A percentile compares a stretch with the other conserved stretches of the same genome.
Conservation (phyloP, 2,797 vertebrate species). For the Hydrocynus forskahlii region DNA sequence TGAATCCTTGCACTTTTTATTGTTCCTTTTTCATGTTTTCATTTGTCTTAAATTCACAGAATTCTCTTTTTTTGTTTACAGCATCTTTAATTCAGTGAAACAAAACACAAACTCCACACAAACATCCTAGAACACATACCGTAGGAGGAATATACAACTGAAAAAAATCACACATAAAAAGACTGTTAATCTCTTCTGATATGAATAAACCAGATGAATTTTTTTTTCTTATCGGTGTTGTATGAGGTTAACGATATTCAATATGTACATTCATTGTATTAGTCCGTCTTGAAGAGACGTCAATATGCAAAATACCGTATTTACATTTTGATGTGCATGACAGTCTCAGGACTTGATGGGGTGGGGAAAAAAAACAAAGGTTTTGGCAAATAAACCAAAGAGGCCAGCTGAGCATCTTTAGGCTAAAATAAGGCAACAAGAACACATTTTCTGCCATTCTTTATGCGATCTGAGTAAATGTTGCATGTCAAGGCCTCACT, state of each 20-base stretch:
- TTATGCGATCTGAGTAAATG: background rate
- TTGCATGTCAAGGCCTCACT: background rate
- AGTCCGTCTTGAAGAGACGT: conserved; percentile 65
- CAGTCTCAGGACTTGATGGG: conserved; percentile 50
- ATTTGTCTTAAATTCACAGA: conserved; percentile 69
- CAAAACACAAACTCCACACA: conserved; percentile 75
- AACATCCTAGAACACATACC: conserved; percentile 71
- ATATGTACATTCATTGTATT: conserved; percentile 74
- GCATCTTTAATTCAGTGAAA: conserved; percentile 74
- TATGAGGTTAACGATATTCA: conserved; percentile 56
- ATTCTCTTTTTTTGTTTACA: conserved; percentile 60
- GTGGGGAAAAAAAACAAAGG: background rate
- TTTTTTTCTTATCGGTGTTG: conserved; percentile 51
- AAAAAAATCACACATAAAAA: conserved; percentile 58
- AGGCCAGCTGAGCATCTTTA: conserved; percentile 54
- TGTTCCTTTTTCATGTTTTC: conserved; percentile 70
- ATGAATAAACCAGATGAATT: conserved; percentile 61
- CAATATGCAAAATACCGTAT: conserved; percentile 61
- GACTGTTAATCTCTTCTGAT: conserved; percentile 59
- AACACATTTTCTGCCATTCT: conserved; percentile 57
- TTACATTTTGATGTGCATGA: conserved; percentile 58
- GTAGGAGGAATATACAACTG: conserved; percentile 63
- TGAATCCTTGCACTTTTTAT: conserved; percentile 60
- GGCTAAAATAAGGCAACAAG: conserved; percentile 71
- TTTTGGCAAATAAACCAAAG: conserved; percentile 67